Conservation (phyloP, 2,113 vertebrate species). For the Micronycteris hirsuta region DNA sequence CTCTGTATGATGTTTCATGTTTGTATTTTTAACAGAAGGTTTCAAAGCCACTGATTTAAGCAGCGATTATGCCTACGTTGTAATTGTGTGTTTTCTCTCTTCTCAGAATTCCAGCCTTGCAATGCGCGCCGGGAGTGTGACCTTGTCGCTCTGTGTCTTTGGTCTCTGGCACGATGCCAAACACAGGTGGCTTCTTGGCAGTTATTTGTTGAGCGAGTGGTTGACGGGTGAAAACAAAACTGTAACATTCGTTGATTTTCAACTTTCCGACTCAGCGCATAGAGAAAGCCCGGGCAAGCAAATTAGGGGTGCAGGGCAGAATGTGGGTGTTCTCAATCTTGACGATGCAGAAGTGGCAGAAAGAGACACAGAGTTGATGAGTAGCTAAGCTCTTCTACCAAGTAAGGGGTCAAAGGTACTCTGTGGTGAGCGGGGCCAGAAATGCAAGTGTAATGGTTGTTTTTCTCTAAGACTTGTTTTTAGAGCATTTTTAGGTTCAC, state of each 20-base stretch:
- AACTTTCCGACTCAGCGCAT: neutral
- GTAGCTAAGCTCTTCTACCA: neutral
- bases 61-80: neutral
- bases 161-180: neutral
- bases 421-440: neutral
- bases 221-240: neutral
- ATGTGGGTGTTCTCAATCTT: neutral
- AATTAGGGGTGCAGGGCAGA: neutral
- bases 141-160: neutral
- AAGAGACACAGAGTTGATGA: accelerated
- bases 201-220: neutral
- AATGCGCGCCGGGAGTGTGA: neutral
- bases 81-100: neutral
- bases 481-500: neutral
- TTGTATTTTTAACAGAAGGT: neutral
- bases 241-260: neutral
- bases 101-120: neutral
- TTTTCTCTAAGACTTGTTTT: neutral
- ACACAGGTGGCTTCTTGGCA: constrained; percentile 1
- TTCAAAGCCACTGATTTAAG: neutral
- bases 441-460: neutral
- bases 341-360: accelerated
- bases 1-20: neutral
- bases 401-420: neutral
- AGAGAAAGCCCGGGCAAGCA: neutral